Evolutionary conservation across 2,797 vertebrate genomes (phyloP).

Genomic region (Gallinago stenura): DNA sequence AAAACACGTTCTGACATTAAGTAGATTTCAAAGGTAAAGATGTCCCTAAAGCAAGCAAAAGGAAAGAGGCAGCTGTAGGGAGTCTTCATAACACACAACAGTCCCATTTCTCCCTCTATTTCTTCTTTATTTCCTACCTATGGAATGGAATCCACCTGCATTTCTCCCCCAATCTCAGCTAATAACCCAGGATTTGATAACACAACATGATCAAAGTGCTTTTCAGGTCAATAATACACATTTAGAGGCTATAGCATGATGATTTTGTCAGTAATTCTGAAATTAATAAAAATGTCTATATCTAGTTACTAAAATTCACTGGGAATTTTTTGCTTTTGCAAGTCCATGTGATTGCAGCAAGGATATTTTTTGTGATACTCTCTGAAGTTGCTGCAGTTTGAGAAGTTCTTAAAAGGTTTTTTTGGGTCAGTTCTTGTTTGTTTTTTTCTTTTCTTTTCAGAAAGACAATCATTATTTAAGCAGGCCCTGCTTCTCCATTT

Average conservation of each 20-base stretch:
- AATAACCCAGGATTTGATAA: slow-evolving; percentile 1
- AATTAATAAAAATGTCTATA: not conserved
- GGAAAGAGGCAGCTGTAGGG: slow-evolving; percentile 42
- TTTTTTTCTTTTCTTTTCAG: not conserved
- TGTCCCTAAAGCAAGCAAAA: slow-evolving; percentile 79
- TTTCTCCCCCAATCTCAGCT: not conserved
- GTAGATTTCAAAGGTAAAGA: slow-evolving; percentile 94
- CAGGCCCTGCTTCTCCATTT: not conserved
- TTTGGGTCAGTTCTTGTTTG: rapidly evolving
- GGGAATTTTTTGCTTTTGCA: not conserved
- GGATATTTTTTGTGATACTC: not conserved
- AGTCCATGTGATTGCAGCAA: not conserved
- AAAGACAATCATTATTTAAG: not conserved
- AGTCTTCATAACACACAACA: not conserved
- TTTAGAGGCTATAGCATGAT: not conserved
- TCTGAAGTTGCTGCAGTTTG: not conserved
- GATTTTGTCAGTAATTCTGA: not conserved
- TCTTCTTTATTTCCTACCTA: not conserved
- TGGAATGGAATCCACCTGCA: not conserved
- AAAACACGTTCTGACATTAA: slow-evolving; percentile 89
- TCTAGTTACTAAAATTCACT: not conserved
- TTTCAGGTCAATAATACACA: not conserved
- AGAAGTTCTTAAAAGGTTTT: not conserved
- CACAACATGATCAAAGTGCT: not conserved
- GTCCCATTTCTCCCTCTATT: not conserved